These are phyloP conservation scores for Willisornis vidua DNA, from an alignment of 2,113 vertebrate genomes.

Conservation along the genomic window DNA sequence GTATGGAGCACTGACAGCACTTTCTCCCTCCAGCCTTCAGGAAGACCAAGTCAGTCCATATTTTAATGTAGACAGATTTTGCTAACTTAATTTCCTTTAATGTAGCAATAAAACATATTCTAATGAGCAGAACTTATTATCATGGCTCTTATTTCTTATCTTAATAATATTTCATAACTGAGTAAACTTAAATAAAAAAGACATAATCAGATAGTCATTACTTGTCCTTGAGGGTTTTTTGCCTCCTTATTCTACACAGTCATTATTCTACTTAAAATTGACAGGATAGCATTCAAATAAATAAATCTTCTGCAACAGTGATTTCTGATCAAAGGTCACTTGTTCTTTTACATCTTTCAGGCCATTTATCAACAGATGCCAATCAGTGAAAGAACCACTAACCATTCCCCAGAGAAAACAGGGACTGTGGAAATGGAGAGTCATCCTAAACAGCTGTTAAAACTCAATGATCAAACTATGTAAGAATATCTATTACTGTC, in stretches of 20 bases:
- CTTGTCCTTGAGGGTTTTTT: background rate
- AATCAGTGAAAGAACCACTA: background rate
- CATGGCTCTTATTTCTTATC: background rate
- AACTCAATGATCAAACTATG: background rate
- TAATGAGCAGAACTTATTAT: background rate
- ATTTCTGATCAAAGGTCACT: slow-evolving; percentile 26
- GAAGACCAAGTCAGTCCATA: background rate
- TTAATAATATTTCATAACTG: background rate
- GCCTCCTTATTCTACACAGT: background rate
- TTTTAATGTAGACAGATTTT: background rate
- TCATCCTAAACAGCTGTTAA: background rate
- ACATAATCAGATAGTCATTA: background rate
- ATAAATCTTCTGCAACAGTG: background rate
- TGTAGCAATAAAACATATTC: background rate
- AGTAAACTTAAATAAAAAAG: slow-evolving; percentile 21
- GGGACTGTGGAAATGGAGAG: background rate
- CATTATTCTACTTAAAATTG: background rate
- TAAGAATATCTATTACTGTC: slow-evolving; percentile 25
- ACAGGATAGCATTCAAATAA: slow-evolving; percentile 12
- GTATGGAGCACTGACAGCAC: background rate
- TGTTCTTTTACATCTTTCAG: slow-evolving; percentile 2
- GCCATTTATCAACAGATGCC: background rate
- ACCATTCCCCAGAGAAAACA: background rate
- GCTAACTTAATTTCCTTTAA: background rate
- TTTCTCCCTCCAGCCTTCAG: background rate